Evolutionary conservation across 1,140 invertebrate species (phyloP).

Genomic region (Cardiocondyla obscurior): DNA sequence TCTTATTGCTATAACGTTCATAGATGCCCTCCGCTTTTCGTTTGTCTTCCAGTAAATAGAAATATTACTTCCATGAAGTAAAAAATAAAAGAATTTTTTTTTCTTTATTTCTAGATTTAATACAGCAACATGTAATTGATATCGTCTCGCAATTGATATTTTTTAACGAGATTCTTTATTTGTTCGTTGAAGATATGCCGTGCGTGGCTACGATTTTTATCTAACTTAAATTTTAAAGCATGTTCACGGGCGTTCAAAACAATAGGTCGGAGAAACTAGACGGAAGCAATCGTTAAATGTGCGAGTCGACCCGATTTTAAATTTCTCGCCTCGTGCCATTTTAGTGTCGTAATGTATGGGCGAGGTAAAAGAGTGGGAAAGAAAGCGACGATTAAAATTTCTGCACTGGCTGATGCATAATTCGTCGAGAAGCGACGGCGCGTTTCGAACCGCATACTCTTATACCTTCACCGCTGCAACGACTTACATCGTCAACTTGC

Average conservation of each 20-base stretch:
- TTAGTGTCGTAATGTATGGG: neutral
- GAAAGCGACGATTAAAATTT: conserved; percentile 47
- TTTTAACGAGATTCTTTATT: neutral
- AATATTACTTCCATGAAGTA: neutral
- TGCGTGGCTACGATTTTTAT: no score
- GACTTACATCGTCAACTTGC: conserved; percentile 43
- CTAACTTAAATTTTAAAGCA: no score
- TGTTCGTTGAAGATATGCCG: neutral
- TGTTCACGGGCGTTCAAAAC: conserved; percentile 7
- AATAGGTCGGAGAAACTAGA: neutral
- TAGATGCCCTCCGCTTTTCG: neutral
- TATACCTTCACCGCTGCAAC: conserved; percentile 17
- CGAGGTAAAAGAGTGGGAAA: neutral
- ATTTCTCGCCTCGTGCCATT: conserved; percentile 8
- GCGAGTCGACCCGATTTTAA: conserved; percentile 6
- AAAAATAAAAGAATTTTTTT: neutral
- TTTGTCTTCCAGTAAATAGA: neutral
- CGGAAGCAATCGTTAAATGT: neutral
- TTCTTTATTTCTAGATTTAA: neutral
- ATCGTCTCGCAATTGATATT: neutral
- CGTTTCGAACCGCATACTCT: conserved; percentile 30
- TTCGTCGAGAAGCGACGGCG: conserved; percentile 15
- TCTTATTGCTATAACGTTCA: neutral
- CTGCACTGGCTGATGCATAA: conserved; percentile 40
- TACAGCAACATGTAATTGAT: no score